Conservation (phyloP, 2,888 invertebrate genomes). For the Dryadula phaetusa region DNA sequence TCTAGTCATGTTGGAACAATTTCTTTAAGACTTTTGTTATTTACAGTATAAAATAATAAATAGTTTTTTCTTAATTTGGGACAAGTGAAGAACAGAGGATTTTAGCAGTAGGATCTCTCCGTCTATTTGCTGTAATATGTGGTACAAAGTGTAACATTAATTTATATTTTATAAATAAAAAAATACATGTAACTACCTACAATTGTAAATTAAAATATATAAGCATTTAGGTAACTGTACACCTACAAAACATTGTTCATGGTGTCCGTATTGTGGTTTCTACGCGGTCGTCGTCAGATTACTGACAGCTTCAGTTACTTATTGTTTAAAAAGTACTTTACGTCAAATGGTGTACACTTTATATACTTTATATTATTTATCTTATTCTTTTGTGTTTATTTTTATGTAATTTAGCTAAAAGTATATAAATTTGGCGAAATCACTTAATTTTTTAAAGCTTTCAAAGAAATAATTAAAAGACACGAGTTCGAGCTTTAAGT, state of each 20-base stretch:
- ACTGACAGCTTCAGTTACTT: conserved; percentile 15
- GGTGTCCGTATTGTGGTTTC: conserved; percentile 19
- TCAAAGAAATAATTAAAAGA: too few species aligned
- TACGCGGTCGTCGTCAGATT: conserved; percentile 12
- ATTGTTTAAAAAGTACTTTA: conserved; percentile 18
- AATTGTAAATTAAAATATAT: neutral
- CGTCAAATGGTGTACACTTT: neutral
- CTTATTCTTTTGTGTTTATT: neutral
- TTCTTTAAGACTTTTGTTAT: neutral
- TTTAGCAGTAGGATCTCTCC: too few species aligned
- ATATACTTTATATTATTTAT: neutral
- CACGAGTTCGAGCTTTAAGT: too few species aligned
- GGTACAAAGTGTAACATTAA: too few species aligned
- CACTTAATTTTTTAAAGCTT: too few species aligned
- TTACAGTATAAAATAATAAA: neutral
- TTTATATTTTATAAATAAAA: too few species aligned
- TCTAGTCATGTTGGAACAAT: neutral
- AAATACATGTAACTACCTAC: neutral
- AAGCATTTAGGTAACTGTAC: conserved; percentile 9
- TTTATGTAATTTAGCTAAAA: neutral
- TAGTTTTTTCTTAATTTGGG: too few species aligned
- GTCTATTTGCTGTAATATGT: too few species aligned
- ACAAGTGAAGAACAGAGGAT: too few species aligned
- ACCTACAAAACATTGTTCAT: conserved; percentile 6
- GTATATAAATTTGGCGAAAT: too few species aligned